Evolutionary conservation across 2,797 vertebrate genomes (phyloP), one percentile per base, ranked within the genome.

Genomic region (Picus viridis): DNA sequence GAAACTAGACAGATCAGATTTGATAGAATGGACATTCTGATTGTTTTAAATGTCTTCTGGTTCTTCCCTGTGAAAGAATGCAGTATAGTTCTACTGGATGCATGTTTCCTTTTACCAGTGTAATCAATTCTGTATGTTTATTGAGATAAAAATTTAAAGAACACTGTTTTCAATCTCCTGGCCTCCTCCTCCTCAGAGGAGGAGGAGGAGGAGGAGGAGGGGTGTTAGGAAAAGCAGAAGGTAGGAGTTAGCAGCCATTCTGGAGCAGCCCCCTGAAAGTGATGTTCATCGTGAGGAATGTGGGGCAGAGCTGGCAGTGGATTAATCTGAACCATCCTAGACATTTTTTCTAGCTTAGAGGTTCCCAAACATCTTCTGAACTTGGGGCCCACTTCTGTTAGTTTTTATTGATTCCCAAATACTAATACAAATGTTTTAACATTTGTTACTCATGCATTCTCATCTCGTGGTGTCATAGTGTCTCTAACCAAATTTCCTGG

Each of bases 401-500:
- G 11, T 20, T 76, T 80, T 88, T 53, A 41, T 41, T 61, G 10
- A 49, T 69, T 26, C 39, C 59, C 53, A 74, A 53, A 41, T 70
- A 24, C 4, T 56, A 67, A 16, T 0, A 4, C 3, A 27, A 62
- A 24, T 36, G 29, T 13, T 36, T 36, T 39, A 10, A 12, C 41
- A 12, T 49, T 9, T 57, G 36, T 41, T 69, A 2, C 1, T 0
- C 1, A 8, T 57, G 4, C 5, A 3, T 70, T 70, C 58, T 69
- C 4, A 1, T n/a, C 18, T 17, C 62, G 72, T 11, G 7, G 4
- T 82, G 7, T 54, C 0, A 0, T 20, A 13, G 0, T 18, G 18
- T 2, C 1, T 86, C 62, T 29, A 29, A 36, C 1, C 8, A 29
- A 12, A n/a, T 87, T 29, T 76, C 63, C 13, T 62, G 23, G 10